These are phyloP conservation scores for Plebejus anna DNA, from an alignment of 2,888 invertebrate genomes.

Conservation along the genomic window DNA sequence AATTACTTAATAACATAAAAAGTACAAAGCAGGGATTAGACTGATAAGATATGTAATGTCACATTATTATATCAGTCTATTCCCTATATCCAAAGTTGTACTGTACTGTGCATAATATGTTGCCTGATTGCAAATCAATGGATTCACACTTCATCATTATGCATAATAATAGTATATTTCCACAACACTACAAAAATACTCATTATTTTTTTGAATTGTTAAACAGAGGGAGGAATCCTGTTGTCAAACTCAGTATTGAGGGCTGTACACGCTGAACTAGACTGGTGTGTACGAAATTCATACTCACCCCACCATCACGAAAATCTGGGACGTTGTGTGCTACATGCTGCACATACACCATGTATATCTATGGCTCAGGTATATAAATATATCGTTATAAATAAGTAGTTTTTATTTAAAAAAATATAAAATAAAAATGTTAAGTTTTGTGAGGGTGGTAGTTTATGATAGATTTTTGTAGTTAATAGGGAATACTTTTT, in stretches of 20 bases:
- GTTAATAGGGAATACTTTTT: neutral
- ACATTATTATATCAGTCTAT: no score
- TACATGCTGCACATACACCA: slow-evolving; percentile 83
- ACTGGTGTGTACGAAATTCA: slow-evolving; percentile 94
- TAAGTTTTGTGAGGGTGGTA: no score
- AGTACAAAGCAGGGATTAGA: no score
- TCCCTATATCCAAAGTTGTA: no score
- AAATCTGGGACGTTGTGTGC: slow-evolving; percentile 92
- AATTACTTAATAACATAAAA: no score
- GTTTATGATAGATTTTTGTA: neutral
- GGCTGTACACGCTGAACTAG: slow-evolving; percentile 87
- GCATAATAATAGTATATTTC: neutral
- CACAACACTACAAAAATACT: neutral
- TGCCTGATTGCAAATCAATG: no score
- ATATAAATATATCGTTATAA: neutral
- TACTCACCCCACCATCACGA: slow-evolving; percentile 90
- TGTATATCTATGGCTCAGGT: slow-evolving; percentile 81
- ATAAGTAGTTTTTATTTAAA: no score
- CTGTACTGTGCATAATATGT: no score
- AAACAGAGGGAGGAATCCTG: slow-evolving; percentile 89
- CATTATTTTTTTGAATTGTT: neutral
- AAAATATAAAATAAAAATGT: neutral
- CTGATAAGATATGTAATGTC: no score
- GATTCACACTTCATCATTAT: no score
- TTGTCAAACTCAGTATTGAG: slow-evolving; percentile 92